Conservation (phyloP, 2,113 vertebrate species). For the Tachysurus fulvidraco region DNA sequence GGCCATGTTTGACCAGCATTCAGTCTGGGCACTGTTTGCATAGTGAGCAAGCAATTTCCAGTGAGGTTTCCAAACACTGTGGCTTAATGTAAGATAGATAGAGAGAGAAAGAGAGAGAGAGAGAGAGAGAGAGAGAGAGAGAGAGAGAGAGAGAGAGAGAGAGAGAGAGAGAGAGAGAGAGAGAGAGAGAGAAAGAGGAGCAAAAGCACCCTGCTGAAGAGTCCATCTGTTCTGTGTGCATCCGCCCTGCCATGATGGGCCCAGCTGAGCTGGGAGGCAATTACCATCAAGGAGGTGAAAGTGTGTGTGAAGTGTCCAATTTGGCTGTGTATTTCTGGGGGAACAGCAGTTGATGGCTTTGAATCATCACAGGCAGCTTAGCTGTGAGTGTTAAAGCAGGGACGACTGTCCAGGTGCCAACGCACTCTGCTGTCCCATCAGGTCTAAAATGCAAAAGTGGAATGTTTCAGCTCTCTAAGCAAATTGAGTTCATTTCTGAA, state of each 20-base stretch:
- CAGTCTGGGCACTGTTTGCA: slow-evolving; percentile 36
- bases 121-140: slow-evolving; percentile 18
- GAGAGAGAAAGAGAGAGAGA: slow-evolving; percentile 8
- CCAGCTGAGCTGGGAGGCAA: slow-evolving; percentile 49
- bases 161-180: slow-evolving; percentile 24
- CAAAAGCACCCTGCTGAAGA: slow-evolving; percentile 43
- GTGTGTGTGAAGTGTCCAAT: slow-evolving; percentile 53
- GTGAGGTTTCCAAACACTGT: slow-evolving; percentile 45
- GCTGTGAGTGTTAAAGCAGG: slow-evolving; percentile 45
- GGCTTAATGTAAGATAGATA: slow-evolving; percentile 32
- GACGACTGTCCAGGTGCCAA: slow-evolving; percentile 15
- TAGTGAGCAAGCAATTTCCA: slow-evolving; percentile 47
- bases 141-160: slow-evolving; percentile 18
- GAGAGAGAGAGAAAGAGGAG: slow-evolving; percentile 17
- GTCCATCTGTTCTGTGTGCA: slow-evolving; percentile 52
- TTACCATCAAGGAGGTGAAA: slow-evolving; percentile 56
- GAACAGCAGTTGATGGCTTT: slow-evolving; percentile 38
- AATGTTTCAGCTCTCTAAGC: slow-evolving; percentile 16
- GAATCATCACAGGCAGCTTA: slow-evolving; percentile 48
- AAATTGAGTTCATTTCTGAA: slow-evolving; percentile 12
- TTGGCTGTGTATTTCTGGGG: slow-evolving; percentile 48
- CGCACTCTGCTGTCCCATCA: slow-evolving; percentile 28
- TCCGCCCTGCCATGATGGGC: slow-evolving; percentile 48
- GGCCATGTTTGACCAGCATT: slow-evolving; percentile 44
- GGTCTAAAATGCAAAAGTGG: slow-evolving; percentile 20